Percentiles rank a stretch among this genome's conserved stretches.
phyloP scores from a whole-genome alignment of 2,797 vertebrate species.

The Galaxias olidus region DNA sequence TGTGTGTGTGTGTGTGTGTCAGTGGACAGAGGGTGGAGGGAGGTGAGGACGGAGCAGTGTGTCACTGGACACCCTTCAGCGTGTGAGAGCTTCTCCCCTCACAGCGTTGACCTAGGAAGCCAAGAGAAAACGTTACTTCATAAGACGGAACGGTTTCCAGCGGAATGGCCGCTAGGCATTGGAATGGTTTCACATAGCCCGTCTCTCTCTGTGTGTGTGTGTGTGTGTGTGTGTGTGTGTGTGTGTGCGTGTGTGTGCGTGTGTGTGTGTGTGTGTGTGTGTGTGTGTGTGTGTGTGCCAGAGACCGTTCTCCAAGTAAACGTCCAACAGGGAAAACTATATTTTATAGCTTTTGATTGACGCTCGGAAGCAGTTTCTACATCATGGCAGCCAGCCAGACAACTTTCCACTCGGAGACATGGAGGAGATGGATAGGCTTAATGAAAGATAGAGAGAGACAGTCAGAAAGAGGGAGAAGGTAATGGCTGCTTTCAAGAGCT shows the following conservation, averaged over 20 bases:
- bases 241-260: no score
- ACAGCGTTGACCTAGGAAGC: no score
- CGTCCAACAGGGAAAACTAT: conserved; percentile 24
- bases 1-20: conserved; percentile 1
- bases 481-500: conserved; percentile 24
- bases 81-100: no score
- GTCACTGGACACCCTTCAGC: conserved; percentile 13
- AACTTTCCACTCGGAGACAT: conserved; percentile 41
- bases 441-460: neutral
- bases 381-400: conserved; percentile 21
- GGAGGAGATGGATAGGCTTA: neutral
- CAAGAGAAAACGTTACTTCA: no score
- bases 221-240: no score
- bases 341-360: conserved; percentile 35
- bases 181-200: no score
- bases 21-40: conserved; percentile 30
- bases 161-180: no score
- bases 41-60: conserved; percentile 20
- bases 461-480: conserved; percentile 34
- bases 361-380: conserved; percentile 35
- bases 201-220: no score
- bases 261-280: no score
- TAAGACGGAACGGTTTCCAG: no score
- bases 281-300: no score
- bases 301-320: neutral